Evolutionary conservation across 1,140 invertebrate species (phyloP).

Genomic region (Drosophila melanica): DNA sequence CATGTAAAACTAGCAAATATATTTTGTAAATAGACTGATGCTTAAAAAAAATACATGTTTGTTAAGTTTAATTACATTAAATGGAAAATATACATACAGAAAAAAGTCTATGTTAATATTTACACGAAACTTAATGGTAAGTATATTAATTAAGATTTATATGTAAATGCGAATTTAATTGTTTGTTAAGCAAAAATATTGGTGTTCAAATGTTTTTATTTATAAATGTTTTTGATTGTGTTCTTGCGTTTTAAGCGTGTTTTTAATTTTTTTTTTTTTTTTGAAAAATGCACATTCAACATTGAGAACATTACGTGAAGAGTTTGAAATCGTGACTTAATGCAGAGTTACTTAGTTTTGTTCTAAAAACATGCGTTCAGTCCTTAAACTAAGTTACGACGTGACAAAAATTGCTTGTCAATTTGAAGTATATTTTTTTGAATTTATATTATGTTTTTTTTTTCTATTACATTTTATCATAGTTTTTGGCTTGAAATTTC

Average conservation of each 20-base stretch:
- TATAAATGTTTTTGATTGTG: constrained; percentile 19
- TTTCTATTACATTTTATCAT: constrained; percentile 8
- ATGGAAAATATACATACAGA: constrained; percentile 27
- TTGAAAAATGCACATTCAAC: constrained; percentile 34
- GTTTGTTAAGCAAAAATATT: constrained; percentile 49
- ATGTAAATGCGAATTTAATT: constrained; percentile 48
- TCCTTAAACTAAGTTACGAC: constrained; percentile 60
- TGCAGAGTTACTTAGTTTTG: constrained; percentile 1
- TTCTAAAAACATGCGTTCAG: constrained; percentile 52
- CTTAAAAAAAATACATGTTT: constrained; percentile 28
- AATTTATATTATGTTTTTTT: constrained; percentile 29
- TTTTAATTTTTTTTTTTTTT: not conserved
- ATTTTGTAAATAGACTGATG: constrained; percentile 7
- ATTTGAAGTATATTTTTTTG: constrained; percentile 8
- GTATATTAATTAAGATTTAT: constrained; percentile 14
- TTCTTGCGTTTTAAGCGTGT: constrained; percentile 21
- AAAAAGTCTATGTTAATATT: constrained; percentile 59
- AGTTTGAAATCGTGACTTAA: constrained; percentile 18
- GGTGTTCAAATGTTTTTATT: constrained; percentile 26
- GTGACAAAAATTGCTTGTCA: no score
- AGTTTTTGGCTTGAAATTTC: constrained; percentile 38
- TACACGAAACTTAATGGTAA: constrained; percentile 63
- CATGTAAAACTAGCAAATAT: constrained; percentile 45
- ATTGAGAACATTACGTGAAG: constrained; percentile 25
- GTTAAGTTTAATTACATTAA: constrained; percentile 31